Evolutionary conservation across 2,113 vertebrate species (phyloP).

Genomic region (Podarcis raffonei): DNA sequence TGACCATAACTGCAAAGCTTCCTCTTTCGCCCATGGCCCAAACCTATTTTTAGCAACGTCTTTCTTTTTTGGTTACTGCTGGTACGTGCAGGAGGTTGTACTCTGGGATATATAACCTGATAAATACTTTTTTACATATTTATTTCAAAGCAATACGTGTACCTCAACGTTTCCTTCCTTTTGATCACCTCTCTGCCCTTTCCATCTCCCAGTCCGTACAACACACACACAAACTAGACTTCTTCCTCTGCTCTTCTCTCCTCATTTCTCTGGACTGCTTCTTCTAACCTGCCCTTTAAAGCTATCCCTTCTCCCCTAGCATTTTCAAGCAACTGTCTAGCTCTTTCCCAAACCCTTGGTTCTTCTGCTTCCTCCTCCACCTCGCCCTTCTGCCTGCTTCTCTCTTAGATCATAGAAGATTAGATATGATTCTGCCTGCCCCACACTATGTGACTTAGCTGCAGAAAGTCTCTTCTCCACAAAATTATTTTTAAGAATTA

Average conservation of each 20-base stretch:
- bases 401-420: no score
- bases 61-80: background rate
- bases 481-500: background rate
- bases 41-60: slow-evolving; percentile 1
- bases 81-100: background rate
- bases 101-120: background rate
- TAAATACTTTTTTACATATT: no score
- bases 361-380: background rate
- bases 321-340: background rate
- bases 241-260: background rate
- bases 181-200: background rate
- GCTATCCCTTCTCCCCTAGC: background rate
- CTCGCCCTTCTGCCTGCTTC: background rate
- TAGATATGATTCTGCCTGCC: background rate
- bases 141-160: background rate
- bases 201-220: background rate
- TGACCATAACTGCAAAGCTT: background rate
- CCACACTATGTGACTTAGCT: no score
- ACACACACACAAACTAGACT: background rate
- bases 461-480: background rate
- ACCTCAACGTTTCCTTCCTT: background rate
- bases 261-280: background rate
- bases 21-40: slow-evolving; percentile 1
- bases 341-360: background rate
- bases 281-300: background rate